phyloP scores from a whole-genome alignment of 30 jellyfish, hydroid and myxozoan genomes.

The Catostylus mosaicus region DNA sequence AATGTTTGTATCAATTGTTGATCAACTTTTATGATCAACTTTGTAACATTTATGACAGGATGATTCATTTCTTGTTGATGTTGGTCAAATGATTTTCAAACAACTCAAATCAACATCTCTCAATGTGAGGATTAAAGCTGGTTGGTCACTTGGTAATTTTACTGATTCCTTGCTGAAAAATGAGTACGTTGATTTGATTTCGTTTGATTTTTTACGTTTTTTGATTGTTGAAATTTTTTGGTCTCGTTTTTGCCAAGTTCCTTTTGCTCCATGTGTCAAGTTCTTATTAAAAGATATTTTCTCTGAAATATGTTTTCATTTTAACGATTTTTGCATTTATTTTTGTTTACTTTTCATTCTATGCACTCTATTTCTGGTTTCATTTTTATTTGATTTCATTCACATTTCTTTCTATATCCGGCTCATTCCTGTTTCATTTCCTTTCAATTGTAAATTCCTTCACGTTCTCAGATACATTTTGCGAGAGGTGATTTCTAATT shows the following conservation, averaged over 20 bases:
- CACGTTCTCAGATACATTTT: too few species aligned
- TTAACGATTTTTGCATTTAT: too few species aligned
- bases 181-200: conserved; percentile 46
- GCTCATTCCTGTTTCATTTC: too few species aligned
- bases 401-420: too few species aligned
- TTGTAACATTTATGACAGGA: conserved; percentile 72
- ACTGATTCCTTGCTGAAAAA: conserved; percentile 79
- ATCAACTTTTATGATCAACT: background rate
- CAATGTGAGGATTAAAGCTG: conserved; percentile 86
- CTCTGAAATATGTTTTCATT: too few species aligned
- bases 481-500: too few species aligned
- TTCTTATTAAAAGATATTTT: too few species aligned
- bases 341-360: too few species aligned
- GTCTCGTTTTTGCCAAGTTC: background rate
- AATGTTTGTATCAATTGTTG: background rate
- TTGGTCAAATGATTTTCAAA: conserved; percentile 56
- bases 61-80: conserved; percentile 78
- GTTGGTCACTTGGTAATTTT: conserved; percentile 95
- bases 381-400: too few species aligned
- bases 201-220: background rate
- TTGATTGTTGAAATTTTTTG: background rate
- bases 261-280: background rate
- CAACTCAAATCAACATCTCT: conserved; percentile 76
- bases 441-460: too few species aligned
- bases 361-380: too few species aligned